These are phyloP conservation scores for Trissolcus basalis DNA, from an alignment of 1,140 invertebrate species.

Conservation along the genomic window DNA sequence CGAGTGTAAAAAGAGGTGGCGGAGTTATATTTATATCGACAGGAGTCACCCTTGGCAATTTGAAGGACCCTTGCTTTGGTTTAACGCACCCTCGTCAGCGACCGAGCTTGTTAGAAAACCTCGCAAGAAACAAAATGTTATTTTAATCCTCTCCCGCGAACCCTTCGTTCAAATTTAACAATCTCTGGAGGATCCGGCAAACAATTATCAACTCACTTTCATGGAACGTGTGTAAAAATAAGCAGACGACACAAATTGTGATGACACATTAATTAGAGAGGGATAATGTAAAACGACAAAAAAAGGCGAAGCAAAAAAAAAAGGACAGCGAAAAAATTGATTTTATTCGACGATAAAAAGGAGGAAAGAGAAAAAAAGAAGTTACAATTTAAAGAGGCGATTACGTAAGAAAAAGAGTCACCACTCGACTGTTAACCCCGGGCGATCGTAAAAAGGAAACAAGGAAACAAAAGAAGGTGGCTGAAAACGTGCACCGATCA, in stretches of 20 bases:
- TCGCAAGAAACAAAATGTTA: conserved; percentile 18
- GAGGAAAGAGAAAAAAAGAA: not conserved
- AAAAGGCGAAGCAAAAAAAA: no score
- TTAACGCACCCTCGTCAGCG: conserved; percentile 25
- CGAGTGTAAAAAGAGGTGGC: conserved; percentile 5
- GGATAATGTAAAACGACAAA: no score
- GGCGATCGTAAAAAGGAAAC: conserved; percentile 4
- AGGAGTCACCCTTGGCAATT: conserved; percentile 23
- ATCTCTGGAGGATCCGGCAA: no score
- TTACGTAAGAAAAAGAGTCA: conserved; percentile 1
- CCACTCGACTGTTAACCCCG: conserved; percentile 1
- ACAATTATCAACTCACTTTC: no score
- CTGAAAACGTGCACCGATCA: conserved; percentile 16
- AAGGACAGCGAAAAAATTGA: no score
- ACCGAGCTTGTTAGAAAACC: conserved; percentile 21
- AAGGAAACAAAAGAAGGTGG: not conserved
- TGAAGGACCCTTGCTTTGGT: conserved; percentile 31
- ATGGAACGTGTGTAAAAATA: no score
- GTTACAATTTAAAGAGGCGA: not conserved
- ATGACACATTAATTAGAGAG: no score
- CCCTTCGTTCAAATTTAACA: not conserved
- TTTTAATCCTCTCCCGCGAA: conserved; percentile 1
- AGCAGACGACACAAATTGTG: no score
- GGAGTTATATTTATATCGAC: conserved; percentile 1
- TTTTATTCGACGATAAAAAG: no score